Base-by-base conservation (phyloP, 2,888 invertebrate genomes). In the Andrena trimmerana region DNA sequence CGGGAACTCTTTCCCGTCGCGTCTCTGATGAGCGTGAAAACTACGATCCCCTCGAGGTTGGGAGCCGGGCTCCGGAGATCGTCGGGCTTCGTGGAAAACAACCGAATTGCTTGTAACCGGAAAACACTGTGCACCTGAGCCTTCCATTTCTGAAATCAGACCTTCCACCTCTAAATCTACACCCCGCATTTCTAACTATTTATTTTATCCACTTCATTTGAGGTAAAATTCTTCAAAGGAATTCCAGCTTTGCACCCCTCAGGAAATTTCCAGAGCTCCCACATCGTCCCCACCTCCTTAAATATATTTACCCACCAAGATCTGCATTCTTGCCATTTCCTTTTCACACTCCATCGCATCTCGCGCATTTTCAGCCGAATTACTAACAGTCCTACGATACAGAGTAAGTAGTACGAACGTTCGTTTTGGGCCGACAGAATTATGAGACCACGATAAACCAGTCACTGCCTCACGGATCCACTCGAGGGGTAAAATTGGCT, bases 401-500 rank as follows among this genome's bases (percentile, higher is more conserved):
- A 42, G 2, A 8, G 24, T 36, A 4, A 31, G n/a, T 5, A 24
- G 10, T 36, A 36, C 16, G 7, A 52, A 54, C 54, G 52, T 69
- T 69, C 29, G 42, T 5, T 42, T 48, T 0, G 13, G 36, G 29
- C 42, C 57, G 57, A 4, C 27, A 33, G 31, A 62, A 62, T 71
- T 62, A 50, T 16, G 36, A 16, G 31, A 2, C n/a, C 59, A 10
- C 20, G 36, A 33, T 60, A 75, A 72, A 29, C 60, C 29, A n/a
- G 62, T 73, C 62, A 29, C 10, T 29, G 6, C 31, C n/a, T 33
- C 31, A 31, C 29, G 31, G 0, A n/a, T 2, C n/a, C n/a, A 13
- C 29, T 48, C 31, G 54, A 54, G 42, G 24, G 54, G 31, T 65
- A 73, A 77, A 65, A 73, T 65, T 73, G 76, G 16, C 73, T 20